Base-by-base conservation (phyloP, 2,113 vertebrate genomes). In the Mola mola region DNA sequence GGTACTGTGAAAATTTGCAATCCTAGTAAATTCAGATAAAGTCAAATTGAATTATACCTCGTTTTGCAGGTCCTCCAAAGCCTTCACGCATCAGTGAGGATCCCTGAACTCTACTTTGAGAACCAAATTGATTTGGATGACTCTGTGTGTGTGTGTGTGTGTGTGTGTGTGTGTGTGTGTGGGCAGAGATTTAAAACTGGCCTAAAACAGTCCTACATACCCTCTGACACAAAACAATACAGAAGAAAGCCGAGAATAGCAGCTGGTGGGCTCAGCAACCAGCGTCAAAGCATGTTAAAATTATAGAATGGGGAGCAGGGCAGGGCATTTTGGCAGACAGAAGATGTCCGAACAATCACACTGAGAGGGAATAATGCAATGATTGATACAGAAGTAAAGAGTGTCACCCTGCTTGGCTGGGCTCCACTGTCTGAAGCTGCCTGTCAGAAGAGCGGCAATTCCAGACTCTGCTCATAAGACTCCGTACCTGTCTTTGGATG, bases 401-500 rank as follows among this genome's bases (percentile, higher is more conserved):
- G n/a, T n/a, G n/a, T n/a, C n/a, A n/a, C n/a, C n/a, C n/a, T n/a
- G n/a, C n/a, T n/a, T n/a, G n/a, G n/a, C n/a, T n/a, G n/a, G n/a
- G n/a, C n/a, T n/a, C n/a, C n/a, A n/a, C n/a, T n/a, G n/a, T n/a
- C n/a, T n/a, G n/a, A n/a, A n/a, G n/a, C n/a, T n/a, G n/a, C n/a
- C n/a, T n/a, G n/a, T n/a, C n/a, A n/a, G n/a, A n/a, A n/a, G n/a
- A n/a, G n/a, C n/a, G n/a, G n/a, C n/a, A n/a, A n/a, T n/a, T n/a
- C n/a, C n/a, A n/a, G n/a, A n/a, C n/a, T n/a, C n/a, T n/a, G n/a
- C n/a, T n/a, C n/a, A n/a, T n/a, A n/a, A n/a, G n/a, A n/a, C n/a
- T 44, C 15, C 10, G 19, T 79, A 93, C 92, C 82, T 91, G 89
- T 90, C 82, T 88, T 57, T 90, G 85, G 43, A 85, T 75, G 57